Evolutionary conservation across 64 coral and sea anemone genomes (phyloP).

Genomic region (Catalaphyllia jardinei): DNA sequence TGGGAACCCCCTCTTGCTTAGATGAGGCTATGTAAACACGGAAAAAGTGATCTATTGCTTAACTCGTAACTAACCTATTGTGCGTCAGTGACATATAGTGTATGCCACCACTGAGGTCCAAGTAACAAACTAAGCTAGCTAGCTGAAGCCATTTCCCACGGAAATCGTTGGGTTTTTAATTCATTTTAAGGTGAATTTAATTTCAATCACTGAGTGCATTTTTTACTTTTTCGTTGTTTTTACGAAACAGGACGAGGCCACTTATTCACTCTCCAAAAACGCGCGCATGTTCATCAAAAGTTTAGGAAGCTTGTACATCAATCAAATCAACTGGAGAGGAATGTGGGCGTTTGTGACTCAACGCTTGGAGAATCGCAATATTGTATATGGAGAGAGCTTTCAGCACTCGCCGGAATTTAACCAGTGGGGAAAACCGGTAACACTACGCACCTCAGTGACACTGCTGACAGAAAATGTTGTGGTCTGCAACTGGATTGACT

Average conservation of each 20-base stretch:
- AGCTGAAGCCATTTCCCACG: too few relatives aligned
- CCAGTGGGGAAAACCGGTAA: conserved; percentile 30
- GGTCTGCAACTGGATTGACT: conserved; percentile 70
- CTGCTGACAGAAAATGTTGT: conserved; percentile 9
- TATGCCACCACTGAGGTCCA: too few relatives aligned
- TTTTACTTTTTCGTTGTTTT: neutral
- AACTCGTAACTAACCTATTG: too few relatives aligned
- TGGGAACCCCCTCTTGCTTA: too few relatives aligned
- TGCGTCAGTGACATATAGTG: too few relatives aligned
- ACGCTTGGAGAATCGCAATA: conserved; percentile 19
- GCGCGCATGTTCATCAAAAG: conserved; percentile 49
- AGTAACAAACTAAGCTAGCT: too few relatives aligned
- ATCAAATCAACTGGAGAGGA: conserved; percentile 71
- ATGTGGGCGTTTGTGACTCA: conserved; percentile 89
- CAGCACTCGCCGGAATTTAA: conserved; percentile 35
- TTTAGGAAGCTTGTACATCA: conserved; percentile 73
- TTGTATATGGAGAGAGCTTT: conserved; percentile 73
- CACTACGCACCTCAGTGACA: conserved; percentile 26
- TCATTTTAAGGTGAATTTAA: too few relatives aligned
- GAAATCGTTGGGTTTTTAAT: too few relatives aligned
- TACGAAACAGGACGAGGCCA: conserved; percentile 73
- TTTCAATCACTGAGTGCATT: too few relatives aligned
- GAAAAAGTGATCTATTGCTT: too few relatives aligned
- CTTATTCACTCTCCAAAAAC: conserved; percentile 12
- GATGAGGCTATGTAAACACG: too few relatives aligned